These are phyloP conservation scores for Chromis chromis DNA, from an alignment of 2,797 vertebrate species.

Conservation along the genomic window DNA sequence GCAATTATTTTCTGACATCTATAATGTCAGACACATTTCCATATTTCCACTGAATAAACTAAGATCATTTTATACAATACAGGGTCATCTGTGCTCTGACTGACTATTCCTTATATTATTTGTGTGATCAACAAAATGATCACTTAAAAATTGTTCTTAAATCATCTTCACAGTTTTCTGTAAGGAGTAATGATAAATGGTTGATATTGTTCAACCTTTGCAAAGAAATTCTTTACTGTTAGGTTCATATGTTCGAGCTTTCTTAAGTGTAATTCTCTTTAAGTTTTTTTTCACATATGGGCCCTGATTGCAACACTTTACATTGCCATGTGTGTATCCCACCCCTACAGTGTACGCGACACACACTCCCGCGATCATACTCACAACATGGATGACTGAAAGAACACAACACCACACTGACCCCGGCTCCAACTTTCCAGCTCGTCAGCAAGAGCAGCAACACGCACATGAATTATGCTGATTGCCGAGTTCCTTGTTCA, in stretches of 20 bases:
- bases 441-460: conserved; percentile 9
- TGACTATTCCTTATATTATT: too few species aligned
- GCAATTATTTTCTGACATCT: too few species aligned
- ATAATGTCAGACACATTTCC: too few species aligned
- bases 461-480: conserved; percentile 23
- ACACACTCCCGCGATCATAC: not conserved
- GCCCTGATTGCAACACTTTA: not conserved
- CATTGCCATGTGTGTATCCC: not conserved
- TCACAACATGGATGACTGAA: not conserved
- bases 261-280: too few species aligned
- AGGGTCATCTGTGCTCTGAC: not conserved
- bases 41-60: too few species aligned
- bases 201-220: too few species aligned
- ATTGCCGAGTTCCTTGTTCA: conserved; percentile 42
- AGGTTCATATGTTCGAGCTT: too few species aligned
- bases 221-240: not conserved
- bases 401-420: conserved; percentile 12
- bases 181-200: too few species aligned
- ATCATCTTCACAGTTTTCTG: too few species aligned
- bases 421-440: conserved; percentile 11
- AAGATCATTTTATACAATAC: too few species aligned
- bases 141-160: too few species aligned
- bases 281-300: not conserved
- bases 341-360: not conserved
- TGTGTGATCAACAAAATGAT: too few species aligned